A percentile compares a stretch with the other conserved stretches of the same genome.
These are phyloP conservation scores for Dorcus hopei DNA, from an alignment of 2,888 invertebrate species.

Conservation along the genomic window DNA sequence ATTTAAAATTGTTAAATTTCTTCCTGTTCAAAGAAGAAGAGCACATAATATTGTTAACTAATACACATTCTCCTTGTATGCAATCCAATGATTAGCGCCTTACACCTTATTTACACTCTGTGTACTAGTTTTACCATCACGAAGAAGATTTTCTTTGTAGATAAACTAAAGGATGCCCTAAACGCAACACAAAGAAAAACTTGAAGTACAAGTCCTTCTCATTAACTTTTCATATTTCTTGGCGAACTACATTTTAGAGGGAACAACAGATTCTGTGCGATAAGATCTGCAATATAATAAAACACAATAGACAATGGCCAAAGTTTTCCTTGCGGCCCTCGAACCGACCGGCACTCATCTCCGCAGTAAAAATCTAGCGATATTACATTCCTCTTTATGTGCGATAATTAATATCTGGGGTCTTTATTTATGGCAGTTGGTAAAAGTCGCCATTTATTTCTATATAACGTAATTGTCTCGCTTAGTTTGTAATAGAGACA, in stretches of 20 bases:
- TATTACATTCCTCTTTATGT: constrained; percentile 22
- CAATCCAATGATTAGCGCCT: too few relatives aligned
- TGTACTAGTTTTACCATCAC: too few relatives aligned
- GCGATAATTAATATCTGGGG: constrained; percentile 35
- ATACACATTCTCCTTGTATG: too few relatives aligned
- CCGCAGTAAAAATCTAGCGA: constrained; percentile 4
- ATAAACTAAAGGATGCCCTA: not conserved
- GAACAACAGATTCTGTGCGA: constrained; percentile 7
- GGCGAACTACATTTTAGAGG: not conserved
- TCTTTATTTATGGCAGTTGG: constrained; percentile 31
- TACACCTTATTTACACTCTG: too few relatives aligned
- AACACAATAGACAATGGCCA: constrained; percentile 30
- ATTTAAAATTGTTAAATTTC: too few relatives aligned
- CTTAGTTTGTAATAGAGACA: constrained; percentile 22
- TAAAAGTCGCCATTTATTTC: constrained; percentile 20
- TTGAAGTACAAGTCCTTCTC: constrained; percentile 1
- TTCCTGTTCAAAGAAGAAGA: too few relatives aligned
- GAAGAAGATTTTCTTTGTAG: not conserved
- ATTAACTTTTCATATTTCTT: constrained; percentile 1
- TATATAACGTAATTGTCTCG: constrained; percentile 19
- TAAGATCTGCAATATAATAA: constrained; percentile 27
- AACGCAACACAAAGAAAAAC: not conserved
- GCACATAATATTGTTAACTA: too few relatives aligned
- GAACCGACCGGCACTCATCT: not conserved
- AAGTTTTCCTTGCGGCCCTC: constrained; percentile 19